These are phyloP conservation scores for Calliscelio sp. DNA, from an alignment of 2,888 invertebrate species.

Conservation along the genomic window DNA sequence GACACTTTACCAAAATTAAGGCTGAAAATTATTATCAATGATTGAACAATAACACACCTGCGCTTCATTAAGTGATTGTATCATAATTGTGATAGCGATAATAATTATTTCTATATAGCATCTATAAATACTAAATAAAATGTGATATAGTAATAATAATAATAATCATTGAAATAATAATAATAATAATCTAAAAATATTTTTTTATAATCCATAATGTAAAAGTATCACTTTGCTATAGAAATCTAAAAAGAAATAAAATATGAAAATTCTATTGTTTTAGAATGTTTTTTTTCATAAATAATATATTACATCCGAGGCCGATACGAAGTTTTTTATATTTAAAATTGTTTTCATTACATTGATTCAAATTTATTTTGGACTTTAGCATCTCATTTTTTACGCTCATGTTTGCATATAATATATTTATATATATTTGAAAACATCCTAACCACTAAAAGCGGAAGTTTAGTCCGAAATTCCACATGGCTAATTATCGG, in stretches of 20 bases:
- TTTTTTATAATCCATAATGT: conserved; percentile 47
- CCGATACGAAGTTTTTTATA: too few relatives aligned
- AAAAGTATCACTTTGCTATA: conserved; percentile 49
- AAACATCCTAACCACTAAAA: too few relatives aligned
- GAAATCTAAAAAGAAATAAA: conserved; percentile 39
- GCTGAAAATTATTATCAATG: not conserved
- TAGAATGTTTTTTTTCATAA: conserved; percentile 27
- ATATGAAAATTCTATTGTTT: conserved; percentile 9
- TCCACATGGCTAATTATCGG: too few relatives aligned
- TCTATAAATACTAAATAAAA: conserved; percentile 39
- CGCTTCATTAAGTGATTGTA: conserved; percentile 21
- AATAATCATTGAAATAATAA: conserved; percentile 37
- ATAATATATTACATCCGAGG: too few relatives aligned
- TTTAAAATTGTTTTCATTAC: not conserved
- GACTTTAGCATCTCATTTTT: too few relatives aligned
- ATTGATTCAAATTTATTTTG: not conserved
- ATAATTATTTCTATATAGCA: conserved; percentile 34
- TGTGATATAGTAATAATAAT: too few relatives aligned
- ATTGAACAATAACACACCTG: not conserved
- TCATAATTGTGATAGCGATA: conserved; percentile 30
- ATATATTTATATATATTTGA: too few relatives aligned
- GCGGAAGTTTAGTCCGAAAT: too few relatives aligned
- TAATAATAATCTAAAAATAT: conserved; percentile 40
- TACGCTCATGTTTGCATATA: too few relatives aligned
- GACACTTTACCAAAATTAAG: conserved; percentile 22